A percentile compares a stretch with the other conserved stretches of the same genome.
Conservation (phyloP, 2,797 vertebrate species). For the Amazonetta brasiliensis region DNA sequence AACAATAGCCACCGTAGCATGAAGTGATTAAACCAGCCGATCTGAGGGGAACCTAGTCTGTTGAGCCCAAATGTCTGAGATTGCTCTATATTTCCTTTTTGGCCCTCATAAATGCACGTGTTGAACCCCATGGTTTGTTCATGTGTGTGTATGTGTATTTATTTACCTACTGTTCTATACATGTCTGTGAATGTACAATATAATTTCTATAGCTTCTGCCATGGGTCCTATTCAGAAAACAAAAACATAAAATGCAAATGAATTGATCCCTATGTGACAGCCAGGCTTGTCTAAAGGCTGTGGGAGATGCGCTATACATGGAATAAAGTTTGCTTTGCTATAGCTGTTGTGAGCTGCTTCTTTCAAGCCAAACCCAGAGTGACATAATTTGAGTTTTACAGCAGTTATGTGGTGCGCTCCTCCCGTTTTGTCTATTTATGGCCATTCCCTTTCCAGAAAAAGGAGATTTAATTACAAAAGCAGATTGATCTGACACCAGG, state of each 20-base stretch:
- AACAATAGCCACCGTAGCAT: fast-evolving
- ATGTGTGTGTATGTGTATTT: background rate
- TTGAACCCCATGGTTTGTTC: background rate
- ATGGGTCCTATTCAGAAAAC: background rate
- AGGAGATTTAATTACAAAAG: slow-evolving; percentile 20
- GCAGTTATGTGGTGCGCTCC: fast-evolving
- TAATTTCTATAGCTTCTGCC: background rate
- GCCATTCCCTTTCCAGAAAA: background rate
- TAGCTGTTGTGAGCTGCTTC: background rate
- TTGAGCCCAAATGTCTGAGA: background rate
- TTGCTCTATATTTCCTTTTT: background rate
- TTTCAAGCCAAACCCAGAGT: background rate
- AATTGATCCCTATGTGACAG: background rate
- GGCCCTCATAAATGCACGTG: background rate
- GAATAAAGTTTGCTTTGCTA: background rate
- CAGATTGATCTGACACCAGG: slow-evolving; percentile 28
- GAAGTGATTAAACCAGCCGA: background rate
- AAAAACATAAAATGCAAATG: background rate
- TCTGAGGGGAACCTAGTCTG: background rate
- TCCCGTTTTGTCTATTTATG: background rate
- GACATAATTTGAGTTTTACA: background rate
- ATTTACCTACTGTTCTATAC: background rate
- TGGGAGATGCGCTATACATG: background rate
- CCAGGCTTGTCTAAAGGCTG: background rate
- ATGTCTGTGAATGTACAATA: background rate